Evolutionary conservation across 2,888 invertebrate genomes (phyloP), one percentile per base, ranked within the genome.

Genomic region (Temnothorax rugatulus): DNA sequence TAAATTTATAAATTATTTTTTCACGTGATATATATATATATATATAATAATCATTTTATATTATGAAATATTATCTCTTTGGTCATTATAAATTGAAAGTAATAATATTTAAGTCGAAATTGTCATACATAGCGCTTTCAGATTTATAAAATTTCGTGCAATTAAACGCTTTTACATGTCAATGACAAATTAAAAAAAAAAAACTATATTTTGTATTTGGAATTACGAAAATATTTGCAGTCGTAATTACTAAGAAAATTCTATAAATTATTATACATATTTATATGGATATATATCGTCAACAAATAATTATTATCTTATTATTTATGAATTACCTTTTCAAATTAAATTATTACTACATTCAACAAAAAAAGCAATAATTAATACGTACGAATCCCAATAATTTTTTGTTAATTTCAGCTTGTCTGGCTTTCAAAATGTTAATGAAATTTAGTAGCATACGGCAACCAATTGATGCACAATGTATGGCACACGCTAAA

Each of bases 1-100:
- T 18, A 68, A 68, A 68, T 68, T 68, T 66, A 44, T 13, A 66
- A 25, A 44, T 29, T 13, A 38, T 18, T 71, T 52, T 71, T 52
- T 3, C 4, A 21, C 44, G 38, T 21, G 0, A 44, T 66, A 25
- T 47, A 44, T 29, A 41, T 8, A 64, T 0, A 44, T 66, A 25
- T 47, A 44, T 29, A 41, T 8, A 64, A 68, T 25, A 47, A 68
- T 50, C 2, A 29, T 25, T 18, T 44, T 47, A 29, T 8, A 8
- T 34, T 34, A 52, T 34, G 1, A 29, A n/a, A 52, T 9, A 38
- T 25, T 44, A 25, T 69, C 11, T 69, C 69, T 69, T 50, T 69
- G n/a, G n/a, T 69, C 11, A 68, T 68, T 29, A 18, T 0, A 41
- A 66, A 66, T 47, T 50, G 29, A 18, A 68, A 69, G 25, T 7